Conservation (phyloP, 1,140 invertebrate species). For the Temnothorax nylanderi region DNA sequence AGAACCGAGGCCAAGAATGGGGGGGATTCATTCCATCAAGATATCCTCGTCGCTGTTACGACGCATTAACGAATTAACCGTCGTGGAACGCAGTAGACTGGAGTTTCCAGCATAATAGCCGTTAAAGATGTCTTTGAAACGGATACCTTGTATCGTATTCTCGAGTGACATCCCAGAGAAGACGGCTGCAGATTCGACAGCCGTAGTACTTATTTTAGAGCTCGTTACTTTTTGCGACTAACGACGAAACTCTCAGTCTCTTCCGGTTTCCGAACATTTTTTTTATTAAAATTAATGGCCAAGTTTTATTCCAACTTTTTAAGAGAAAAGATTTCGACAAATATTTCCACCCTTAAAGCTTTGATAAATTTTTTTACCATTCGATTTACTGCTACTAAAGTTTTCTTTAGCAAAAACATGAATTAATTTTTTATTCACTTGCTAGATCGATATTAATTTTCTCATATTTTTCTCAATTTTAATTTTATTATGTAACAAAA, state of each 20-base stretch:
- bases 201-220: background rate
- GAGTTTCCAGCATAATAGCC: slow-evolving; percentile 34
- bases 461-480: background rate
- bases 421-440: background rate
- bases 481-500: background rate
- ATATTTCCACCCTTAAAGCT: background rate
- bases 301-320: background rate
- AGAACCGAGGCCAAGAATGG: background rate
- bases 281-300: background rate
- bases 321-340: background rate
- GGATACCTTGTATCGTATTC: slow-evolving; percentile 22
- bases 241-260: background rate
- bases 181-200: background rate
- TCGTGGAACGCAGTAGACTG: slow-evolving; percentile 5
- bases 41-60: slow-evolving; percentile 22
- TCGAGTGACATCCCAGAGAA: background rate
- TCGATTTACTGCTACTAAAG: background rate
- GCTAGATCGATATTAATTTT: slow-evolving; percentile 15
- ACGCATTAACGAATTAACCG: slow-evolving; percentile 58
- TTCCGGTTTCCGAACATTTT: too few species aligned
- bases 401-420: background rate
- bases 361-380: background rate
- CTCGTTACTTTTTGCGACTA: background rate
- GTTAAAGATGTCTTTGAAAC: slow-evolving; percentile 62
- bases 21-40: slow-evolving; percentile 22